Percentiles rank a stretch among this genome's conserved stretches.
Evolutionary conservation across 2,797 vertebrate species (phyloP).

Genomic region (Cuculus canorus): DNA sequence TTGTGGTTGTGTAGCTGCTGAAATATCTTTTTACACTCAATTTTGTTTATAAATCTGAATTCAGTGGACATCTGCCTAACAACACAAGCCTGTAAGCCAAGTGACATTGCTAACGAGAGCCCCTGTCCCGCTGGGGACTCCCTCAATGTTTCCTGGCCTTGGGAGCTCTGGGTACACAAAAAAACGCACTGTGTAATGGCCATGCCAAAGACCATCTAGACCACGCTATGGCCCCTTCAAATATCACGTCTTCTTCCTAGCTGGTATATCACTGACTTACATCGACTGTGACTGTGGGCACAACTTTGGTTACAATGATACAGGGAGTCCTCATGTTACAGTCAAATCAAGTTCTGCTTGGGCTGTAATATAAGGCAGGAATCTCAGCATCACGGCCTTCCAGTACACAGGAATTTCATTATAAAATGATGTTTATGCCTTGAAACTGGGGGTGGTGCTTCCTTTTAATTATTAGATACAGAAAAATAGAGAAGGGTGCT

Average conservation of each 20-base stretch:
- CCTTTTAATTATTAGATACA: not conserved
- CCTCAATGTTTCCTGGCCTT: fast-evolving
- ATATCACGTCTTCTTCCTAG: not conserved
- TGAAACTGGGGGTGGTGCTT: not conserved
- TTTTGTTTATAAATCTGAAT: slow-evolving; percentile 58
- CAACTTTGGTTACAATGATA: not conserved
- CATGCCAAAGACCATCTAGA: not conserved
- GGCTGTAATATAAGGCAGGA: not conserved
- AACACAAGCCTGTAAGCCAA: not conserved
- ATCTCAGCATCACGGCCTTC: not conserved
- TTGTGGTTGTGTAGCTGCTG: not conserved
- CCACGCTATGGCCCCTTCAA: fast-evolving
- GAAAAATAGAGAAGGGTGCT: not conserved
- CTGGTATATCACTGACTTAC: fast-evolving
- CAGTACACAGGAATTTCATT: not conserved
- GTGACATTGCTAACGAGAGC: not conserved
- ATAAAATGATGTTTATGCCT: not conserved
- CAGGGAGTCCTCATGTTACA: fast-evolving
- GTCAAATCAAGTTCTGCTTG: not conserved
- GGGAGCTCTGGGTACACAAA: not conserved
- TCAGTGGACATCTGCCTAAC: not conserved
- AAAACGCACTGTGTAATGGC: not conserved
- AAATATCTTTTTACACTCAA: not conserved
- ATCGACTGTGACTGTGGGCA: not conserved
- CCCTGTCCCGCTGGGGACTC: not conserved